phyloP scores from a whole-genome alignment of 2,888 invertebrate genomes.

The Melitaea athalia region DNA sequence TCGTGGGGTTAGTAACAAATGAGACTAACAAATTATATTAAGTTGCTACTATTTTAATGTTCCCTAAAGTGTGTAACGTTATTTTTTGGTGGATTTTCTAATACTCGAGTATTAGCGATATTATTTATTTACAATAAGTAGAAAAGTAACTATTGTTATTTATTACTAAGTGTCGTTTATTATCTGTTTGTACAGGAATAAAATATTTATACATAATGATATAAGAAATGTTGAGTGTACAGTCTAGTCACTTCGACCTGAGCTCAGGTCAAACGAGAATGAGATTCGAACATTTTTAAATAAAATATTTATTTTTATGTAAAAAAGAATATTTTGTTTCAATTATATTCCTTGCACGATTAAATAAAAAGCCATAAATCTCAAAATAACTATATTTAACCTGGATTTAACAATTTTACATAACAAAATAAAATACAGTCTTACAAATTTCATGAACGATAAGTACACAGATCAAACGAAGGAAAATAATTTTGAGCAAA shows the following conservation, averaged over 20 bases:
- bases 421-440: conserved; percentile 81
- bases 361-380: conserved; percentile 51
- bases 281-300: conserved; percentile 69
- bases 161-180: conserved; percentile 71
- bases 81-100: conserved; percentile 79
- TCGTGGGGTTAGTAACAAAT: conserved; percentile 63
- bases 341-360: neutral
- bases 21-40: conserved; percentile 78
- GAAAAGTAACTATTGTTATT: conserved; percentile 73
- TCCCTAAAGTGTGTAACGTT: conserved; percentile 74
- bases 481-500: conserved; percentile 72
- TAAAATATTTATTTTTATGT: conserved; percentile 81
- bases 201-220: conserved; percentile 67
- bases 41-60: conserved; percentile 66
- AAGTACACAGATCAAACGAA: conserved; percentile 74
- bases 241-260: conserved; percentile 79
- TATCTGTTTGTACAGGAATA: conserved; percentile 78
- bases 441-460: conserved; percentile 80
- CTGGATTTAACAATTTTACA: conserved; percentile 77
- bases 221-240: conserved; percentile 79
- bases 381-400: conserved; percentile 81
- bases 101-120: conserved; percentile 81
- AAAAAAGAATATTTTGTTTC: conserved; percentile 38
- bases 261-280: conserved; percentile 74
- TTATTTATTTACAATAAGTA: conserved; percentile 79